Evolutionary conservation across 2,113 vertebrate species (phyloP), one percentile per base, ranked within the genome.

Genomic region (Rhineura floridana): DNA sequence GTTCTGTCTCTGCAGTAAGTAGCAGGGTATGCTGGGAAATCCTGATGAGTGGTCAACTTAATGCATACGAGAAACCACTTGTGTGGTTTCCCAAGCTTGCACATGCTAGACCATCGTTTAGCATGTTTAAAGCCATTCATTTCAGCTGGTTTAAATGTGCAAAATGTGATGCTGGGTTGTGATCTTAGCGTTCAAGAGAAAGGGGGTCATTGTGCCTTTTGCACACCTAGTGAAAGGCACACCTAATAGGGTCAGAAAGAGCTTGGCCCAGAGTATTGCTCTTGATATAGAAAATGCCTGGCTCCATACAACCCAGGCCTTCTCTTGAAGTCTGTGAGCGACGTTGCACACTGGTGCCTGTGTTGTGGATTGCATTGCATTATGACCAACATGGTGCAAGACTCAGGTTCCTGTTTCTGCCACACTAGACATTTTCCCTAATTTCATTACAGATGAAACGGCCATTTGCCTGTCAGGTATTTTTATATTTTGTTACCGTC

Each of bases 401-500:
- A 59, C n/a, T n/a, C 2, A 17, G 42, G 17, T 90, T 65, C 72
- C 90, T 92, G 88, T 79, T 89, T 92, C 65, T 86, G 88, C 84
- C 55, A 84, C 36, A 89, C 87, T 93, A 92, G 83, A 75, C 91
- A 93, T 81, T 67, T 93, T 92, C 92, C 55, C 86, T 92, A 86
- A 89, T 93, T 93, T 94, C 86, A 87, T 23, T 89, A 3, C 0
- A 3, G 86, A 81, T 90, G 85, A 89, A 91, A 88, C 30, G 81
- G 76, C 52, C 23, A 0, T 92, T 93, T 86, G 84, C 84, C 59
- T 78, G 65, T 59, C 84, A 86, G 84, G 84, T 86, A 86, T 86
- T 86, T 86, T 48, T 55, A 67, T 86, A n/a, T 86, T 78, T 86
- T 80, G 13, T 88, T 89, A 70, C 72, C 75, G 33, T 89, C 77